Evolutionary conservation across 1,140 invertebrate species (phyloP), one percentile per base, ranked within the genome.

Genomic region (Daktulosphaira vitifoliae): DNA sequence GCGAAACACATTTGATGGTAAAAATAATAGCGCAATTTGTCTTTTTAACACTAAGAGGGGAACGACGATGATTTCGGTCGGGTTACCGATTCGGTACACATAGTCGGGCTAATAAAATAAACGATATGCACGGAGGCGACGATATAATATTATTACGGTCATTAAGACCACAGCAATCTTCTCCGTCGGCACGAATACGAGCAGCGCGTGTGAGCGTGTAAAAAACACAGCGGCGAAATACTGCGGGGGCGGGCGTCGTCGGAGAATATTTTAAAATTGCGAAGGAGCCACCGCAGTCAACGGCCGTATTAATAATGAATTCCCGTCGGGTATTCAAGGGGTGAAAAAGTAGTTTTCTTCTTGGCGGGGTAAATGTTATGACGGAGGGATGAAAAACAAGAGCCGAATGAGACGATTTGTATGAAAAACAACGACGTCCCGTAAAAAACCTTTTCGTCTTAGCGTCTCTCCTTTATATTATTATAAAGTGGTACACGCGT

Each of bases 201-300:
- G 39, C 33, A 37, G 33, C 39, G n/a, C n/a, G 39, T 44, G 9
- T 44, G 39, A 7, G 9, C n/a, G 39, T 44, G 39, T 11, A 44
- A 11, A n/a, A 44, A 37, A 44, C 4, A 44, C 39, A 44, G 4
- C 5, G 7, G n/a, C n/a, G 15, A n/a, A n/a, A 44, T 44, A 44
- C 39, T 44, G 15, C 39, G n/a, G n/a, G 9, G n/a, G 39, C 39
- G 9, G 33, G 39, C 15, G n/a, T 44, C 39, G 39, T 4, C 13
- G n/a, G 56, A 62, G 42, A 62, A 62, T 20, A 48, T 62, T 62
- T 62, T 33, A 62, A 62, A 62, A 62, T 62, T 62, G 56, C 56
- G 16, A 11, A 62, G 42, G 46, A 38, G 25, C 22, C n/a, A n/a
- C n/a, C 42, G 39, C 7, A 20, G 48, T 15, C 23, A 38, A 33